Conservation (phyloP, 2,113 vertebrate species). For the Carassius carassius region DNA sequence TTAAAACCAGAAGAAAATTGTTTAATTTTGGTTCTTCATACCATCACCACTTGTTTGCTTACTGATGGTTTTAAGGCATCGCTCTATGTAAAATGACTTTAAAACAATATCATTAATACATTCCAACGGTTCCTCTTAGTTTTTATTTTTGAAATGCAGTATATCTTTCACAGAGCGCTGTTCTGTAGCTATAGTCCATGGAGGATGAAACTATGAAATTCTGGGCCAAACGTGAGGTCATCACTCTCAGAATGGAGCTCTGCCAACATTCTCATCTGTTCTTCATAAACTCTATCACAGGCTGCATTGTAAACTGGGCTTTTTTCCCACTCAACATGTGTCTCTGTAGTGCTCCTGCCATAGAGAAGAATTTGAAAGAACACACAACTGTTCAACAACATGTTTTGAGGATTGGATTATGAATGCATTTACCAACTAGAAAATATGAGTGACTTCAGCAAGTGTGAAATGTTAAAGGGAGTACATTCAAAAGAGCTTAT, state of each 20-base stretch:
- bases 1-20: not conserved
- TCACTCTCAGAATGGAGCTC: conserved; percentile 37
- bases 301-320: conserved; percentile 48
- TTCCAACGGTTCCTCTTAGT: not conserved
- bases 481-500: not conserved
- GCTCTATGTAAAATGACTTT: not conserved
- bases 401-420: not conserved
- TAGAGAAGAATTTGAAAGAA: conserved; percentile 13
- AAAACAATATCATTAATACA: not conserved
- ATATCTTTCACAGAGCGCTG: not conserved
- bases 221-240: conserved; percentile 24
- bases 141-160: not conserved
- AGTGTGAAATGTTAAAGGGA: not conserved
- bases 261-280: conserved; percentile 57
- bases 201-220: conserved; percentile 33
- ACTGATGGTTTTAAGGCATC: not conserved
- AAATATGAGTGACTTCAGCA: not conserved
- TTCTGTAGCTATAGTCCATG: conserved; percentile 3
- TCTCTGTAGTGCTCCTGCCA: conserved; percentile 19
- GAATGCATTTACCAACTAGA: not conserved
- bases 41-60: not conserved
- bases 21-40: not conserved
- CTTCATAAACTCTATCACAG: conserved; percentile 41
- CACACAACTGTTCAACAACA: conserved; percentile 32
- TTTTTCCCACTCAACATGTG: conserved; percentile 34